A percentile compares a stretch with the other conserved stretches of the same genome.
Conservation (phyloP, 2,888 invertebrate genomes). For the Drosophila picticornis region DNA sequence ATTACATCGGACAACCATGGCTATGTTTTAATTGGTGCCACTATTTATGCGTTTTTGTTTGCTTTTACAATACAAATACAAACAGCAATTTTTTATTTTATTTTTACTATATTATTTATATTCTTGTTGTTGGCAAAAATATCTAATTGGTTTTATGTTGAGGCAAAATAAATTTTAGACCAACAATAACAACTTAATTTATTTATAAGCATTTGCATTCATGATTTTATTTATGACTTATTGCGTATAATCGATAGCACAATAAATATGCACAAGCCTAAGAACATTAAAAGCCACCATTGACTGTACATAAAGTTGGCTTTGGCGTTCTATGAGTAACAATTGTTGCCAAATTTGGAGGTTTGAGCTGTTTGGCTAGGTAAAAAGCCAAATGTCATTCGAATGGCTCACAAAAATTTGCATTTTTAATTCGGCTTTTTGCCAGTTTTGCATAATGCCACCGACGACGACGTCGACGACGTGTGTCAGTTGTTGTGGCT, state of each 20-base stretch:
- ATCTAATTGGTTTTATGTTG: not conserved
- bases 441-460: conserved; percentile 77
- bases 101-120: not conserved
- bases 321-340: conserved; percentile 13
- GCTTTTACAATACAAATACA: not conserved
- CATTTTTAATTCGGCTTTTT: conserved; percentile 78
- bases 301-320: not conserved
- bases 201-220: not conserved
- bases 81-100: not conserved
- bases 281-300: not conserved
- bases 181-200: not conserved
- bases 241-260: not conserved
- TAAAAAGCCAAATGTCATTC: conserved; percentile 43
- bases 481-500: conserved; percentile 72
- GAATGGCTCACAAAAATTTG: conserved; percentile 67
- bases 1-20: not conserved
- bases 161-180: not conserved
- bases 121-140: not conserved
- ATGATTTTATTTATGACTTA: not conserved
- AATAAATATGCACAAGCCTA: not conserved
- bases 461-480: conserved; percentile 40
- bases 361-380: conserved; percentile 30
- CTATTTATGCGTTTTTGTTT: not conserved
- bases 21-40: not conserved
- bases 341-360: conserved; percentile 33